Evolutionary conservation across 2,797 vertebrate species (phyloP).

Genomic region (Sebastes iracundus): DNA sequence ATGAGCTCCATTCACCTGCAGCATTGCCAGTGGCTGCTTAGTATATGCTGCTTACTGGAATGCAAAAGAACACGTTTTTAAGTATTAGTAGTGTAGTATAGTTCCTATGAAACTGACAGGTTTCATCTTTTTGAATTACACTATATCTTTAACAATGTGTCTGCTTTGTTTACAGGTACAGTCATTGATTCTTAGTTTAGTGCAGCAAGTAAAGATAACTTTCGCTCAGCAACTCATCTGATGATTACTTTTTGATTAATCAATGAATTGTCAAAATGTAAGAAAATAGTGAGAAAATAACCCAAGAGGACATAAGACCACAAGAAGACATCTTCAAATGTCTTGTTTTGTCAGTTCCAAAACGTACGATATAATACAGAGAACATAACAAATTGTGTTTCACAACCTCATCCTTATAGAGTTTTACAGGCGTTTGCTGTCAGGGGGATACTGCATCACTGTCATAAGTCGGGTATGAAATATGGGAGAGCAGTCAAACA

Average conservation of each 20-base stretch:
- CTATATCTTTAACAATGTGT: too few species aligned
- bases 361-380: not conserved
- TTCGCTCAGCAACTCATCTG: not conserved
- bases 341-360: not conserved
- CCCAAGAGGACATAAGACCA: too few species aligned
- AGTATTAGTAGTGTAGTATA: not conserved
- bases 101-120: too few species aligned
- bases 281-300: not conserved
- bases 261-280: not conserved
- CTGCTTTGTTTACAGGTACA: too few species aligned
- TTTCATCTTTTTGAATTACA: too few species aligned
- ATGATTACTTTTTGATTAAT: not conserved
- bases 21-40: conserved; percentile 11
- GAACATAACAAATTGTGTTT: not conserved
- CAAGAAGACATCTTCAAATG: not conserved
- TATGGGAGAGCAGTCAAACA: not conserved
- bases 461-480: not conserved
- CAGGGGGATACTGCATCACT: not conserved
- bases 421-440: not conserved
- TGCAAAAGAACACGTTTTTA: not conserved
- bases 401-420: not conserved
- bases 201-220: not conserved
- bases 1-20: conserved; percentile 20
- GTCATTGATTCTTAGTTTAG: not conserved
- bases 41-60: not conserved